Percentiles rank a stretch among this genome's conserved stretches.
These are phyloP conservation scores for Cochlearius cochlearius DNA, from an alignment of 2,113 vertebrate genomes.

Conservation along the genomic window DNA sequence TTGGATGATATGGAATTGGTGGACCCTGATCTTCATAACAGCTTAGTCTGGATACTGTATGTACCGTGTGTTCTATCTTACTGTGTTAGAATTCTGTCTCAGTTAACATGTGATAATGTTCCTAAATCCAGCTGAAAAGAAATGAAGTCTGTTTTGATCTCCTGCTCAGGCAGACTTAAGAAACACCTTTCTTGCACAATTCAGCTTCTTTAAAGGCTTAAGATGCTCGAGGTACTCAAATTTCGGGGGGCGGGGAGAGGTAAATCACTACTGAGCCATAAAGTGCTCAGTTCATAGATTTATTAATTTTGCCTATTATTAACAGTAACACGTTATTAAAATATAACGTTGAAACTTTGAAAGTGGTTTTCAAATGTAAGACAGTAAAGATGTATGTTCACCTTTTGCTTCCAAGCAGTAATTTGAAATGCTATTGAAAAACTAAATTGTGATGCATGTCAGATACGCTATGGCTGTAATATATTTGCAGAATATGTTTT, in stretches of 20 bases:
- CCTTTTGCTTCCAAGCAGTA: background rate
- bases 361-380: background rate
- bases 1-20: conserved; percentile 98
- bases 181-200: background rate
- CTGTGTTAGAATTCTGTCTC: background rate
- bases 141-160: background rate
- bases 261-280: background rate
- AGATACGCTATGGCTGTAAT: background rate
- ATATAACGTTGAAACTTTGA: background rate
- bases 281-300: background rate
- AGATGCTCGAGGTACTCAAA: background rate
- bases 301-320: background rate
- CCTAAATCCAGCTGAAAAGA: background rate
- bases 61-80: conserved; percentile 53
- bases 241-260: accelerated
- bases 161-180: background rate
- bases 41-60: conserved; percentile 98
- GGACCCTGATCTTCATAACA: conserved; percentile 98
- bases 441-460: background rate
- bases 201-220: background rate
- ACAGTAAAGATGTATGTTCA: background rate
- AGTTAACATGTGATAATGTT: background rate
- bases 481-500: background rate
- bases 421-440: background rate
- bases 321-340: background rate